Evolutionary conservation across 2,888 invertebrate species (phyloP), one percentile per base, ranked within the genome.

Genomic region (Campaea margaritaria): DNA sequence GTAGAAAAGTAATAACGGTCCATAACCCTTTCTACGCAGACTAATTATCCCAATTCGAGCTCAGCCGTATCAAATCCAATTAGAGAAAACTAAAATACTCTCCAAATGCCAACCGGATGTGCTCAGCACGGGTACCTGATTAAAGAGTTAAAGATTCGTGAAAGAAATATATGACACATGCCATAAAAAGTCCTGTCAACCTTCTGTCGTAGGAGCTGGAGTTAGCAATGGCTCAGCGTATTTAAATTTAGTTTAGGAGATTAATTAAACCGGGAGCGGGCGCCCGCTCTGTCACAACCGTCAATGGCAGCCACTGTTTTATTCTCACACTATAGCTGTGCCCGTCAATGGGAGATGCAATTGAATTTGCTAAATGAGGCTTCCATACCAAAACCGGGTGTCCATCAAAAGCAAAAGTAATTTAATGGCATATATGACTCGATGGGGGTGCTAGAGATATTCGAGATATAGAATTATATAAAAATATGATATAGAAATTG

Each of bases 321-420:
- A 88, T 87, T 84, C 85, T 83, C 83, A 42, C 54, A 79, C 83
- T 81, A 80, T 12, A 21, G 36, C 75, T 79, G 80, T 9, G 28
- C 74, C 31, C 77, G 78, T 79, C 83, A 85, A 85, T 85, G 81
- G 75, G 79, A 80, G 79, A 86, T 82, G 86, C 84, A 87, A 91
- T 91, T 86, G 83, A 88, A 86, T 88, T 87, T 85, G 83, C 85
- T 82, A 89, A 90, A 89, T 87, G 85, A 89, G 84, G 85, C 79
- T 86, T 85, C 21, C 28, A 84, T 79, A 13, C 11, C 27, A 15
- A 48, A 48, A 9, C 38, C 10, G 38, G 28, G 14, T 5, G n/a
- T 34, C 15, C 46, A 34, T 28, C 13, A 5, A 7, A 27, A n/a
- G 9, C 5, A 2, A 12, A 21, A 43, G n/a, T n/a, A n/a, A n/a